phyloP scores from a whole-genome alignment of 2,888 invertebrate species.

The Archips xylosteana region DNA sequence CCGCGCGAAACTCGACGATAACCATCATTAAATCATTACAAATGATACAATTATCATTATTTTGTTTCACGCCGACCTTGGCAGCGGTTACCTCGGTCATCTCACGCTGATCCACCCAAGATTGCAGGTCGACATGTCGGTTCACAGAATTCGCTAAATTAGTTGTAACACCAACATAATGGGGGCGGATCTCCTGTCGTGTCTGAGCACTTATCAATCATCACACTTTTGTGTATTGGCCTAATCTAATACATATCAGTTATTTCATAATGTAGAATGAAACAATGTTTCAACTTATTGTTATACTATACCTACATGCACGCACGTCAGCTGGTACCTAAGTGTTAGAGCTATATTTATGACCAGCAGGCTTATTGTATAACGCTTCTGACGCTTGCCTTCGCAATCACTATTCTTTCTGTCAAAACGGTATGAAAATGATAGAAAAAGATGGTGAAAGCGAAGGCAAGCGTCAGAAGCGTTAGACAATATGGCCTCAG shows the following conservation, averaged over 20 bases:
- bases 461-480: too few species aligned
- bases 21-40: conserved; percentile 48
- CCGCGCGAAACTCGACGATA: conserved; percentile 34
- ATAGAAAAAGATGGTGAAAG: too few species aligned
- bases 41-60: conserved; percentile 70
- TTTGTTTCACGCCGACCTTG: conserved; percentile 78
- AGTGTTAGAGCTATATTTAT: too few species aligned
- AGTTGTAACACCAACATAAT: conserved; percentile 54
- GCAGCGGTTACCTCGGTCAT: conserved; percentile 68
- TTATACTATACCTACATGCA: not conserved
- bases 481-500: too few species aligned
- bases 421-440: too few species aligned
- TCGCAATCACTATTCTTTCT: too few species aligned
- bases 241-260: conserved; percentile 33
- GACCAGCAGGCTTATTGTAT: too few species aligned
- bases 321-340: too few species aligned
- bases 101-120: conserved; percentile 67
- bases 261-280: conserved; percentile 11
- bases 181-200: conserved; percentile 61
- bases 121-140: conserved; percentile 74
- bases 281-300: not conserved
- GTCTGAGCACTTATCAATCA: conserved; percentile 49
- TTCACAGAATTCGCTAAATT: conserved; percentile 75
- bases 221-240: conserved; percentile 45
- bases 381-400: too few species aligned